phyloP scores from a whole-genome alignment of 37 sponge, comb jelly and placozoan genomes.

The Halisarca cf. caerulea region DNA sequence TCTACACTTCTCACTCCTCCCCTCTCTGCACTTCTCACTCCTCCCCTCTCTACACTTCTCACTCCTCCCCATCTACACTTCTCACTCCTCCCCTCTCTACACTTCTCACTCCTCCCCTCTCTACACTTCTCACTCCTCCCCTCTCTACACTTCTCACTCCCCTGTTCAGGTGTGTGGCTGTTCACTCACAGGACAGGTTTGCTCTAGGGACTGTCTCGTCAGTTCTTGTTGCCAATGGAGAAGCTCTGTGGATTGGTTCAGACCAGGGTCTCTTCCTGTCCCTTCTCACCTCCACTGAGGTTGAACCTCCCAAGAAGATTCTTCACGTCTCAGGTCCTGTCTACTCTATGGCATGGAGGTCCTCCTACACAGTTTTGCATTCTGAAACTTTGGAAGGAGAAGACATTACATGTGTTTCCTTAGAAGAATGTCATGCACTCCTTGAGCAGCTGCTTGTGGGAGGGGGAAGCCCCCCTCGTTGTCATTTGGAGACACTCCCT shows the following conservation, averaged over 20 bases:
- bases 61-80: too few species aligned
- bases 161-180: conserved; percentile 42
- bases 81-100: too few species aligned
- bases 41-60: too few species aligned
- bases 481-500: neutral
- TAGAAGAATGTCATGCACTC: neutral
- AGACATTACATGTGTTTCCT: neutral
- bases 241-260: conserved; percentile 67
- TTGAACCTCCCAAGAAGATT: neutral
- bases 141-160: too few species aligned
- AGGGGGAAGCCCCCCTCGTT: too few species aligned
- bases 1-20: too few species aligned
- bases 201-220: conserved; percentile 17
- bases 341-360: conserved; percentile 10
- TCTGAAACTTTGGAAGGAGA: neutral
- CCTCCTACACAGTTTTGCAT: neutral
- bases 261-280: conserved; percentile 49
- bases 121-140: too few species aligned
- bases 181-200: neutral
- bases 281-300: neutral
- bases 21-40: too few species aligned
- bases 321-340: neutral
- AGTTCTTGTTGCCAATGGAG: conserved; percentile 35
- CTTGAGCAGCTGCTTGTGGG: neutral
- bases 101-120: too few species aligned